These are phyloP conservation scores for Brevimyrus niger DNA, from an alignment of 2,113 vertebrate genomes.

Conservation along the genomic window DNA sequence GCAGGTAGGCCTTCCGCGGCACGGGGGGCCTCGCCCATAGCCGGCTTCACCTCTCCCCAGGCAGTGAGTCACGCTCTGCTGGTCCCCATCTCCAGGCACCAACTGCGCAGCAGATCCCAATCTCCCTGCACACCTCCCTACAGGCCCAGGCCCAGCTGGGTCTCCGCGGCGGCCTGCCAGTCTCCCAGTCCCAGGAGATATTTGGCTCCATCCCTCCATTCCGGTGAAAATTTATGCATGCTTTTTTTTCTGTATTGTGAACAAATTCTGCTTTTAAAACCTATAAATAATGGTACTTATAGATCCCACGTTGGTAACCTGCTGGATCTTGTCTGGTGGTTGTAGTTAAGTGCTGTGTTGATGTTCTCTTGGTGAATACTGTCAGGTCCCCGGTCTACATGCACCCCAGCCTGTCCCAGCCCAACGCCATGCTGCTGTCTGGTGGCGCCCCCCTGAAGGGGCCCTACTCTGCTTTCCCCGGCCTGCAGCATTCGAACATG, in stretches of 20 bases:
- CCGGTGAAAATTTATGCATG: slow-evolving; percentile 58
- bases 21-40: background rate
- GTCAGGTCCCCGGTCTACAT: slow-evolving; percentile 94
- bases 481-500: slow-evolving; percentile 94
- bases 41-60: background rate
- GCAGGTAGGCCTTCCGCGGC: slow-evolving; percentile 64
- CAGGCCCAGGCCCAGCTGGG: slow-evolving; percentile 93
- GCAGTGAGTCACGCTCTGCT: background rate
- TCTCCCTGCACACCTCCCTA: slow-evolving; percentile 91
- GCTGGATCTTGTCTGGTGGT: background rate
- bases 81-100: slow-evolving; percentile 64
- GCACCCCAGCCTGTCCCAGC: slow-evolving; percentile 94
- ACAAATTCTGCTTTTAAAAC: background rate
- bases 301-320: background rate
- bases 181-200: slow-evolving; percentile 97
- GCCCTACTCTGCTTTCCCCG: slow-evolving; percentile 86
- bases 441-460: slow-evolving; percentile 84
- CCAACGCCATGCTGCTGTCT: slow-evolving; percentile 88
- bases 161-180: slow-evolving; percentile 82
- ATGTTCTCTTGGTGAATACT: background rate
- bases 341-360: background rate
- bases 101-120: slow-evolving; percentile 93
- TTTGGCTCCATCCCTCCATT: slow-evolving; percentile 92
- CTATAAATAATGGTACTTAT: background rate
- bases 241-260: background rate